A percentile compares a stretch with the other conserved stretches of the same genome.
These are phyloP conservation scores for Drosophila fuyamai DNA, from an alignment of 1,140 invertebrate species.

Conservation along the genomic window DNA sequence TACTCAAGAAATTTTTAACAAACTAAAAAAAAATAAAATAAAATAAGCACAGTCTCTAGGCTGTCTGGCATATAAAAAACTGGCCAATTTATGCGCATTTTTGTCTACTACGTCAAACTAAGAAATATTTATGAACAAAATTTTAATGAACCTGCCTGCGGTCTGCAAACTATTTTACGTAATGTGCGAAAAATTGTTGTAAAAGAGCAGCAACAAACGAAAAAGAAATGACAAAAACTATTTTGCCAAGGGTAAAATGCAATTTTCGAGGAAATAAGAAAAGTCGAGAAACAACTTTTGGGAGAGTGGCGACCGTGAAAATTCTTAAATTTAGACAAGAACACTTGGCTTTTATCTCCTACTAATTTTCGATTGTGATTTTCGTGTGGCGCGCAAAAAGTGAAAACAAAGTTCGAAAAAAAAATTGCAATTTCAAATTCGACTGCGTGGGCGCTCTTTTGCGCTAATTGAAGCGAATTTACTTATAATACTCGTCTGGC, in stretches of 20 bases:
- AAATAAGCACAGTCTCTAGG: constrained; percentile 37
- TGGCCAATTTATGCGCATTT: constrained; percentile 56
- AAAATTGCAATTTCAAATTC: constrained; percentile 22
- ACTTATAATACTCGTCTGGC: constrained; percentile 43
- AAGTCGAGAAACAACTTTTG: constrained; percentile 54
- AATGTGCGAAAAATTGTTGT: constrained; percentile 49
- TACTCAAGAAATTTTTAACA: constrained; percentile 41
- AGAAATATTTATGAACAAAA: constrained; percentile 27
- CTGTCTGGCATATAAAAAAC: constrained; percentile 44
- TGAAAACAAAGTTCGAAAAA: constrained; percentile 42
- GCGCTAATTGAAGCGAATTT: constrained; percentile 48
- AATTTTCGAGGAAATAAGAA: constrained; percentile 47
- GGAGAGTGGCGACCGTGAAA: constrained; percentile 62
- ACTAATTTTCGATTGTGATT: constrained; percentile 4
- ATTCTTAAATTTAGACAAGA: constrained; percentile 69
- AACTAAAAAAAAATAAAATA: constrained; percentile 19
- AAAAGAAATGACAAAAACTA: constrained; percentile 16
- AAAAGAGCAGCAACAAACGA: constrained; percentile 19
- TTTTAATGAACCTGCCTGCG: constrained; percentile 37
- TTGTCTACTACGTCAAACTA: constrained; percentile 37
- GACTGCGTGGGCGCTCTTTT: constrained; percentile 50
- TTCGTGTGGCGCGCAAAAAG: constrained; percentile 51
- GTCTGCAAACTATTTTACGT: constrained; percentile 45
- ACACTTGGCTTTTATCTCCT: constrained; percentile 50
- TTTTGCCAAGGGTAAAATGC: constrained; percentile 43